Evolutionary conservation across 2,888 invertebrate genomes (phyloP).

Genomic region (Pandemis cinnamomeana): DNA sequence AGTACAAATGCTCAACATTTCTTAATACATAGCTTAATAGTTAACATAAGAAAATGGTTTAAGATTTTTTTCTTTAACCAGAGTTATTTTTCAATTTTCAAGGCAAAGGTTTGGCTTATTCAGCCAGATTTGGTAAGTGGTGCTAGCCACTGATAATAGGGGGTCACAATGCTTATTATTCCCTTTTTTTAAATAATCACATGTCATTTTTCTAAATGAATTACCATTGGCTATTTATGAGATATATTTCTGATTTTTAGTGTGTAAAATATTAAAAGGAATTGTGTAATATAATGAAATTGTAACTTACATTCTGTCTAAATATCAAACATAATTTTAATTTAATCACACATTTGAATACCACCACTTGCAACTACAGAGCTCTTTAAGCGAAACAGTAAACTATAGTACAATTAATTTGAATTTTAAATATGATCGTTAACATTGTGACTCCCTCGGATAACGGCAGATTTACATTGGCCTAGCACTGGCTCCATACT

Average conservation of each 20-base stretch:
- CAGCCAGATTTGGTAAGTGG: slow-evolving; percentile 25
- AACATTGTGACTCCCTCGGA: neutral
- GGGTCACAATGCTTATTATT: slow-evolving; percentile 39
- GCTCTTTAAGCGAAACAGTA: neutral
- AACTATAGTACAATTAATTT: neutral
- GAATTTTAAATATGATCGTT: neutral
- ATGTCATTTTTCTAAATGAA: no score
- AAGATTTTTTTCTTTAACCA: slow-evolving; percentile 36
- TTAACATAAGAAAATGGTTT: slow-evolving; percentile 34
- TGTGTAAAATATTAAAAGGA: no score
- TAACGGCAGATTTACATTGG: slow-evolving; percentile 2
- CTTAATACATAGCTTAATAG: slow-evolving; percentile 19
- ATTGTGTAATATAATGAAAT: no score
- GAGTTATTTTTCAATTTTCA: slow-evolving; percentile 42
- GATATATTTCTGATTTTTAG: no score
- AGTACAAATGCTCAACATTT: slow-evolving; percentile 63
- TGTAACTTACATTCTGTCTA: no score
- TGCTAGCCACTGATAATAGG: slow-evolving; percentile 24
- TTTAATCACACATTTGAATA: neutral
- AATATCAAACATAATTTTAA: neutral
- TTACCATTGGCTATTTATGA: no score
- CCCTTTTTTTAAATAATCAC: neutral
- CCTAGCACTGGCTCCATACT: neutral
- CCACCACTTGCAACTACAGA: neutral
- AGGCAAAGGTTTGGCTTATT: slow-evolving; percentile 38